phyloP scores from a whole-genome alignment of 2,888 invertebrate genomes.

The Geotrupes spiniger region DNA sequence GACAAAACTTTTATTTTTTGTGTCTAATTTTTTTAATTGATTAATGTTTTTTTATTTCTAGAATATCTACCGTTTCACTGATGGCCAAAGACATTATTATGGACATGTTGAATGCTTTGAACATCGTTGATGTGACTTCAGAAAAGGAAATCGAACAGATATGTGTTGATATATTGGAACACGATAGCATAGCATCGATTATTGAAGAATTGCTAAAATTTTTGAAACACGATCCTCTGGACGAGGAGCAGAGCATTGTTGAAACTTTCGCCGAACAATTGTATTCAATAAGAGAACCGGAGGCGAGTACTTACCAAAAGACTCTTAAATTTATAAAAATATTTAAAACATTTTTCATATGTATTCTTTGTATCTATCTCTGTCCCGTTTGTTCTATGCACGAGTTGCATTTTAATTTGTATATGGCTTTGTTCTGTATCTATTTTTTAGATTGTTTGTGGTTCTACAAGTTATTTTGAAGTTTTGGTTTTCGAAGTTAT shows the following conservation, averaged over 20 bases:
- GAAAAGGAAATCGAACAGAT: slow-evolving; percentile 31
- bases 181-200: slow-evolving; percentile 35
- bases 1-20: too few species aligned
- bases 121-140: slow-evolving; percentile 24
- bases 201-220: slow-evolving; percentile 36
- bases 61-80: slow-evolving; percentile 4
- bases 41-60: slow-evolving; percentile 9
- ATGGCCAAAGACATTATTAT: slow-evolving; percentile 34
- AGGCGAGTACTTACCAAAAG: slow-evolving; percentile 13
- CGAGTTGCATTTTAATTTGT: too few species aligned
- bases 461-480: too few species aligned
- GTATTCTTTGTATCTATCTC: too few species aligned
- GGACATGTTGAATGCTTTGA: slow-evolving; percentile 35
- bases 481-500: too few species aligned
- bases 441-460: too few species aligned
- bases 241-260: slow-evolving; percentile 35
- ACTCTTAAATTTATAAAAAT: too few species aligned
- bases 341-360: too few species aligned
- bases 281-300: slow-evolving; percentile 35
- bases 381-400: too few species aligned
- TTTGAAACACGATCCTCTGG: slow-evolving; percentile 35
- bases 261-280: slow-evolving; percentile 40
- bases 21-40: too few species aligned
- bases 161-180: slow-evolving; percentile 32
- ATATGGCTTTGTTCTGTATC: too few species aligned